Evolutionary conservation across 2,113 vertebrate species (phyloP).

Genomic region (Corythoichthys haematopterus): DNA sequence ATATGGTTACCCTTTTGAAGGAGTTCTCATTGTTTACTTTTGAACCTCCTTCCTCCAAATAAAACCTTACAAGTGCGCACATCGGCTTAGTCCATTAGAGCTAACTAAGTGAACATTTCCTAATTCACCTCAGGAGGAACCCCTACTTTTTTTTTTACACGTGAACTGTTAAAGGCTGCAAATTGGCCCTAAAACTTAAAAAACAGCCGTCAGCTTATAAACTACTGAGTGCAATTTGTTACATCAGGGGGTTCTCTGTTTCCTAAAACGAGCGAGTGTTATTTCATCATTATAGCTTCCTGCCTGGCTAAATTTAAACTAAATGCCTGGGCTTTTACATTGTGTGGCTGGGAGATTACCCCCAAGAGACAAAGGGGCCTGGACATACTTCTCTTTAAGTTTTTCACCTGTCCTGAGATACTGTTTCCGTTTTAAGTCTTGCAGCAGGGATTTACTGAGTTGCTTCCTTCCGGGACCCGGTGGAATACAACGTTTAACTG

Average conservation of each 20-base stretch:
- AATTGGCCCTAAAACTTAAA: constrained; percentile 38
- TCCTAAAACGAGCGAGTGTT: constrained; percentile 44
- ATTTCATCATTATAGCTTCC: constrained; percentile 61
- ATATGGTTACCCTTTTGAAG: constrained; percentile 65
- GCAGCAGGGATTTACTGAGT: constrained; percentile 85
- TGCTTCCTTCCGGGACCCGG: constrained; percentile 84
- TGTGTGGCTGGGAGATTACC: constrained; percentile 47
- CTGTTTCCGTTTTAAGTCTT: constrained; percentile 84
- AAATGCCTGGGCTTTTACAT: constrained; percentile 43
- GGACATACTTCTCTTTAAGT: constrained; percentile 75
- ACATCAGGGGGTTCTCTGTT: constrained; percentile 44
- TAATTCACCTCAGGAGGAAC: constrained; percentile 45
- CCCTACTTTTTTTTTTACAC: constrained; percentile 36
- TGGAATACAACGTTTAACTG: constrained; percentile 87
- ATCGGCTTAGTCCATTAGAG: constrained; percentile 67
- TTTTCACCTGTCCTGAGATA: constrained; percentile 93
- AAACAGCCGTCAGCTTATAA: constrained; percentile 33
- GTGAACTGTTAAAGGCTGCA: constrained; percentile 32
- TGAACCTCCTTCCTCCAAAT: constrained; percentile 55
- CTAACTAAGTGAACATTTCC: constrained; percentile 68
- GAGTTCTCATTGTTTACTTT: constrained; percentile 69
- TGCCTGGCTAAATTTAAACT: constrained; percentile 63
- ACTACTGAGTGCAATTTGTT: constrained; percentile 30
- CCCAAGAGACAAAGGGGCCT: constrained; percentile 50
- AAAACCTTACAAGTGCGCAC: constrained; percentile 54